Conservation (phyloP, 92 coral and sea anemone genomes). For the Zoanthus solanderi region DNA sequence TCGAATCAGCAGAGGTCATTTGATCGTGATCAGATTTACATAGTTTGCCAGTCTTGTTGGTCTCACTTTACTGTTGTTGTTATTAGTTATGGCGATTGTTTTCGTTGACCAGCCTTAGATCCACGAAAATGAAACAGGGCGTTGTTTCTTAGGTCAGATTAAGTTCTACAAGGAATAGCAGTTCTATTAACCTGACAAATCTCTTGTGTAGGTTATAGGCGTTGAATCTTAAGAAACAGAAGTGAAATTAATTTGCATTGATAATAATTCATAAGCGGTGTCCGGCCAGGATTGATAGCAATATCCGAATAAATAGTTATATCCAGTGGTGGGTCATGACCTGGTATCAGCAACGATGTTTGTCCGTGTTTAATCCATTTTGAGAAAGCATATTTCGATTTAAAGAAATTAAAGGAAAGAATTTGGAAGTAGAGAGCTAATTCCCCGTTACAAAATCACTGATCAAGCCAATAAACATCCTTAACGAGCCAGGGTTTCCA, state of each 20-base stretch:
- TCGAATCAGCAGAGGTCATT: conserved; percentile 25
- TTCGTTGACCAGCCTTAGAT: conserved; percentile 38
- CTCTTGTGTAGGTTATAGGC: conserved; percentile 40
- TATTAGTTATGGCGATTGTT: not conserved
- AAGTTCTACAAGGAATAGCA: conserved; percentile 40
- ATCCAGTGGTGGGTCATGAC: too few relatives aligned
- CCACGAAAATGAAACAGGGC: conserved; percentile 38
- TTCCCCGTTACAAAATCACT: too few relatives aligned
- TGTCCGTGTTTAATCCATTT: too few relatives aligned
- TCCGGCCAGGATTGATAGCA: too few relatives aligned
- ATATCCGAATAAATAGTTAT: too few relatives aligned
- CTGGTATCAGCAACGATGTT: too few relatives aligned
- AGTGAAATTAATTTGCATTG: conserved; percentile 3
- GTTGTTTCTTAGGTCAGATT: conserved; percentile 25
- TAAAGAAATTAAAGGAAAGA: too few relatives aligned
- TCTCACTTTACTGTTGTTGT: conserved; percentile 29
- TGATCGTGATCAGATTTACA: conserved; percentile 38
- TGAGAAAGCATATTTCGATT: too few relatives aligned
- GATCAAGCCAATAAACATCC: too few relatives aligned
- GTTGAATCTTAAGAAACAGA: not conserved
- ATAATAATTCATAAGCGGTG: not conserved
- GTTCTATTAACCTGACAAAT: conserved; percentile 26
- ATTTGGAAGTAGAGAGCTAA: too few relatives aligned
- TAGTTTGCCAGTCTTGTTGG: conserved; percentile 43
- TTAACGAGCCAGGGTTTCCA: too few relatives aligned